phyloP scores from a whole-genome alignment of 1,140 invertebrate species.

The Grapholita molesta region DNA sequence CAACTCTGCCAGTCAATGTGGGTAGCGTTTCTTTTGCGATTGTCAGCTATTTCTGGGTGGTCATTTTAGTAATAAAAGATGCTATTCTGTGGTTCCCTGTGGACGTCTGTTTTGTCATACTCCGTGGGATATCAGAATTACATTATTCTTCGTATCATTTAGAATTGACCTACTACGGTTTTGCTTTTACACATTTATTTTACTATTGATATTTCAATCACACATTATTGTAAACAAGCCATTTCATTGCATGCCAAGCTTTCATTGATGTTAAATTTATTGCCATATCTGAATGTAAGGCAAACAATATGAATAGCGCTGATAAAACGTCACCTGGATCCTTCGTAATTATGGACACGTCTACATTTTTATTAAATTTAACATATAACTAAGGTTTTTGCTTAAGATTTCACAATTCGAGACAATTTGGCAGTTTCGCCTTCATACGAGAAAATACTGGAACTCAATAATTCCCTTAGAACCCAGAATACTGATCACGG shows the following conservation, averaged over 20 bases:
- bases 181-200: not conserved
- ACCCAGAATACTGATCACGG: no score
- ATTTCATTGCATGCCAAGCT: not conserved
- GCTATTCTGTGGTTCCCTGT: slow-evolving; percentile 30
- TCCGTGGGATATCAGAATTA: not conserved
- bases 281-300: not conserved
- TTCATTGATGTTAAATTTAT: not conserved
- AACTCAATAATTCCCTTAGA: no score
- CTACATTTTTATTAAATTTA: no score
- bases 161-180: not conserved
- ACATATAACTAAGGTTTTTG: no score
- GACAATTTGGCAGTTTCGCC: no score
- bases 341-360: no score
- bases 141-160: not conserved
- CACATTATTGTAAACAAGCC: not conserved
- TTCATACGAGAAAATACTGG: no score
- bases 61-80: slow-evolving; percentile 32
- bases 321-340: not conserved
- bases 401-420: no score
- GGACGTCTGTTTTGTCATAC: slow-evolving; percentile 52
- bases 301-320: not conserved
- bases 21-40: slow-evolving; percentile 29
- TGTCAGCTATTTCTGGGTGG: slow-evolving; percentile 59
- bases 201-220: slow-evolving; percentile 10
- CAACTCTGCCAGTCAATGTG: slow-evolving; percentile 39